These are phyloP conservation scores for Nesoenas mayeri DNA, from an alignment of 2,113 vertebrate genomes.

Conservation along the genomic window DNA sequence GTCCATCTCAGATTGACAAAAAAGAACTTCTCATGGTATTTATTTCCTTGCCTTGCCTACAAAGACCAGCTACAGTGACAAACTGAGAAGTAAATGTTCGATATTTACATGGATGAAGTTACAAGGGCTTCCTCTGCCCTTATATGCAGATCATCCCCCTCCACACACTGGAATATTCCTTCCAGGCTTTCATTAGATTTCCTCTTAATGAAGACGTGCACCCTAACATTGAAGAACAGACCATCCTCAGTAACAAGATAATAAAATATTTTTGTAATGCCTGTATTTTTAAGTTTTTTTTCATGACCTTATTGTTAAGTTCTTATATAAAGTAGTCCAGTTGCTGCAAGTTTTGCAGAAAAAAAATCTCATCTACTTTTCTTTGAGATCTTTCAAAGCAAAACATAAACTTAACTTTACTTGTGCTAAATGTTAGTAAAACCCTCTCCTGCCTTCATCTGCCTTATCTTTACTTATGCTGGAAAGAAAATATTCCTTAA, in stretches of 20 bases:
- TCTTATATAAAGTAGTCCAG: neutral
- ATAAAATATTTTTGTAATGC: neutral
- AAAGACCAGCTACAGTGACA: neutral
- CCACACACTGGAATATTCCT: neutral
- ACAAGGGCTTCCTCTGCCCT: neutral
- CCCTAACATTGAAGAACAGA: neutral
- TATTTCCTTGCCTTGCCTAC: neutral
- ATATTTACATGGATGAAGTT: neutral
- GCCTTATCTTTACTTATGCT: neutral
- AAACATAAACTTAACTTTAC: neutral
- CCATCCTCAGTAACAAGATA: neutral
- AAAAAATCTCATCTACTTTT: neutral
- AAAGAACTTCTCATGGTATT: neutral
- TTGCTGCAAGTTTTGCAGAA: neutral
- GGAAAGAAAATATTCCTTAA: neutral
- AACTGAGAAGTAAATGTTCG: neutral
- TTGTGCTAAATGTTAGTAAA: neutral
- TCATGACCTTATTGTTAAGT: neutral
- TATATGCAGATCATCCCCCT: neutral
- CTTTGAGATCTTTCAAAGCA: neutral
- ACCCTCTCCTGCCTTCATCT: neutral
- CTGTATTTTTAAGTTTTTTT: neutral
- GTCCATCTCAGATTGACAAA: accelerated
- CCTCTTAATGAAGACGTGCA: neutral
- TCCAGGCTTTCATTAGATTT: neutral